Evolutionary conservation across 2,797 vertebrate species (phyloP).

Genomic region (Eulemur albifrons): DNA sequence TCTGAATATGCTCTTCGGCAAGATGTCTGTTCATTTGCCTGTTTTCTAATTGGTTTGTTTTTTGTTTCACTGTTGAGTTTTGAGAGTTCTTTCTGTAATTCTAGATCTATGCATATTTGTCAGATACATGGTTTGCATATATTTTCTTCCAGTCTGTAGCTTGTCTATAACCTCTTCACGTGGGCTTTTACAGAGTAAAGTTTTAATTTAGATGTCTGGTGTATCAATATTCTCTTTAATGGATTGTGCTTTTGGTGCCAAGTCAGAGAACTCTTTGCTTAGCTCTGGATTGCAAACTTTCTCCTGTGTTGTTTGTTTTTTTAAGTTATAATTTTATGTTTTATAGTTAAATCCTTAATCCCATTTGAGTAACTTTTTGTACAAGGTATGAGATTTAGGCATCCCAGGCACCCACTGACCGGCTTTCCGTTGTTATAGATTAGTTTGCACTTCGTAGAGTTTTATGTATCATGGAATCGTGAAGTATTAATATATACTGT

Average conservation of each 20-base stretch:
- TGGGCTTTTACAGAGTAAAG: neutral
- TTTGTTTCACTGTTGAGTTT: no score
- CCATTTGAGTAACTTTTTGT: neutral
- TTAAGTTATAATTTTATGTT: neutral
- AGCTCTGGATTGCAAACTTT: neutral
- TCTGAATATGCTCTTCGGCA: no score
- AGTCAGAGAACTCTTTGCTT: neutral
- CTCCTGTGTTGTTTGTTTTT: neutral
- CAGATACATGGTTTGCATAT: neutral
- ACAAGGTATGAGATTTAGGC: neutral
- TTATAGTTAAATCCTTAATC: neutral
- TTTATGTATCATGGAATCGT: neutral
- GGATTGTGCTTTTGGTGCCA: neutral
- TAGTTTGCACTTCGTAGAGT: neutral
- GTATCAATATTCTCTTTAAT: neutral
- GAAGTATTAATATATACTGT: neutral
- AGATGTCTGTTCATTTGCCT: no score
- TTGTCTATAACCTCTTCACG: neutral
- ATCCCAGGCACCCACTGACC: neutral
- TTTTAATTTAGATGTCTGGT: neutral
- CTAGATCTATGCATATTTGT: no score
- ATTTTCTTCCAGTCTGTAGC: neutral
- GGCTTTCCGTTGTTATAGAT: neutral
- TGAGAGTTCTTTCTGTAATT: no score
- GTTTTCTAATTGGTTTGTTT: no score